Base-by-base conservation (phyloP, 2,797 vertebrate genomes). In the Amniataba percoides region DNA sequence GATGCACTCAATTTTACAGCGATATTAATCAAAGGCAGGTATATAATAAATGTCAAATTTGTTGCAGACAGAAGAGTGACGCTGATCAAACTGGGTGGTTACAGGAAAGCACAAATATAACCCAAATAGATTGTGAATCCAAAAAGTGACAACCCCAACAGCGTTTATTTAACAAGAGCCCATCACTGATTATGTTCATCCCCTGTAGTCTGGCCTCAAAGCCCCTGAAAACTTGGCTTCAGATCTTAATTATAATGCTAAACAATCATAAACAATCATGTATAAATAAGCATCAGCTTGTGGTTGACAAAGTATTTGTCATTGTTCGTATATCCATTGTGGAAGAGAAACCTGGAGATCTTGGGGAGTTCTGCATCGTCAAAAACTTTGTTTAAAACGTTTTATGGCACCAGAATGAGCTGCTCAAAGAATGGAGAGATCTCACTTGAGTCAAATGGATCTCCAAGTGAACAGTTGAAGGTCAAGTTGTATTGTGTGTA, bases 31-130 rank as follows among this genome's bases (percentile, higher is more conserved):
- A 87, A 39, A 69, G 23, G 9, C 4, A 11, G 23, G 31, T 13
- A 39, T 66, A 55, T 68, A 63, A 66, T 53, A 68, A 73, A 77
- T 63, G 80, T 83, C 74, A 67, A 3, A 74, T 57, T 49, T 68
- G 62, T 62, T 58, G 42, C 64, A 45, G 62, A 2, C 25, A n/a
- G 18, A 53, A 43, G 46, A 66, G 51, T 14, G 42, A 73, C 13
- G 57, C 25, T 62, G 71, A 81, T 83, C 59, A 78, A 71, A 72
- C 46, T 27, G 19, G 19, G 1, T 48, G 12, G 49, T 75, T 21
- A 43, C 58, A 56, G n/a, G 12, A 52, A 71, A 55, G 36, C 12
- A 69, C 43, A 51, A 68, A 48, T 48, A 65, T 11, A 34, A 58
- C 19, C 16, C 9, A 45, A 49, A 57, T 16, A 19, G 51, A 49